phyloP scores from a whole-genome alignment of 2,888 invertebrate genomes.

The Chymomyza procnemis region DNA sequence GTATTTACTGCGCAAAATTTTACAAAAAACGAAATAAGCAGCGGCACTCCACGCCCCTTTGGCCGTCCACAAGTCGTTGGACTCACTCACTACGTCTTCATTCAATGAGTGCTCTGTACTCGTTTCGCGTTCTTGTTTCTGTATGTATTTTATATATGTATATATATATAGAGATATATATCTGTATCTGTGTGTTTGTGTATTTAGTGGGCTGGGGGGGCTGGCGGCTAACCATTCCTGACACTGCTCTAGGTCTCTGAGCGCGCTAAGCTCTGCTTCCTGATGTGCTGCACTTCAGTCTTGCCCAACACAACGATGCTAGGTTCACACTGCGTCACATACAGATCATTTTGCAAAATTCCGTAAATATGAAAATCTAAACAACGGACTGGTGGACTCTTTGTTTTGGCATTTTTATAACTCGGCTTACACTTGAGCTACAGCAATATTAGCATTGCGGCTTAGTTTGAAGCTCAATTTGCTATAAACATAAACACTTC shows the following conservation, averaged over 20 bases:
- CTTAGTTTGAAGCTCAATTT: too few relatives aligned
- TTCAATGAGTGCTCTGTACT: slow-evolving; percentile 3
- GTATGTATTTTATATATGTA: too few relatives aligned
- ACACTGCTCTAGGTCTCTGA: neutral
- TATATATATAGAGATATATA: neutral
- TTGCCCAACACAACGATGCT: too few relatives aligned
- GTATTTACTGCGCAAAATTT: neutral
- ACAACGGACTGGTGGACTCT: too few relatives aligned
- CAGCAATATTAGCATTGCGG: too few relatives aligned
- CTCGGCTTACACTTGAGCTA: too few relatives aligned
- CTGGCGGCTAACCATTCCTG: slow-evolving; percentile 32
- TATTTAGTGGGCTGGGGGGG: slow-evolving; percentile 13
- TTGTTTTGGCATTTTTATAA: too few relatives aligned
- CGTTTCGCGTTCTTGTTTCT: neutral
- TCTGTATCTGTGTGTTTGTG: neutral
- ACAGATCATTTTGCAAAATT: too few relatives aligned
- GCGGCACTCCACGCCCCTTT: slow-evolving; percentile 2
- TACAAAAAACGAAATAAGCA: neutral
- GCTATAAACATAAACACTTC: too few relatives aligned
- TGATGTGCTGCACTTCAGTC: neutral
- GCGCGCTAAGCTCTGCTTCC: neutral
- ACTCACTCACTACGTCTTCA: neutral
- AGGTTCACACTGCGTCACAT: too few relatives aligned
- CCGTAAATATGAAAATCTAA: too few relatives aligned
- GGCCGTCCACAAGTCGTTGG: neutral